A percentile compares a stretch with the other conserved stretches of the same genome.
Conservation (phyloP, 2,113 vertebrate species). For the Panthera tigris region DNA sequence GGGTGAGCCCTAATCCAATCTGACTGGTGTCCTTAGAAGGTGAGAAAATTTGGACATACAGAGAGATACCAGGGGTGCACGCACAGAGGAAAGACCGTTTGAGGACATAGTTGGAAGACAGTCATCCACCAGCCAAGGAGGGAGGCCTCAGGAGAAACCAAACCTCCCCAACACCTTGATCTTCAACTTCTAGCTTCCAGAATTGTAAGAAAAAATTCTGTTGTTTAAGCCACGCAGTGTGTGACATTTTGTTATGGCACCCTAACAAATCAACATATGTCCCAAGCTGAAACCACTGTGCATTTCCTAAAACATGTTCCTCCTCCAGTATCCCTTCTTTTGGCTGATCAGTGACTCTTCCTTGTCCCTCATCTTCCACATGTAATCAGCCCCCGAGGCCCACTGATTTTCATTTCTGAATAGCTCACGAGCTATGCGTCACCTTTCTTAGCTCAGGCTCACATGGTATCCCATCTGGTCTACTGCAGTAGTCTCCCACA, state of each 20-base stretch:
- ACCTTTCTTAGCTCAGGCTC: not conserved
- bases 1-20: not conserved
- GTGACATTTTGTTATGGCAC: not conserved
- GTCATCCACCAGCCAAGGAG: not conserved
- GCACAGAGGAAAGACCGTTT: not conserved
- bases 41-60: not conserved
- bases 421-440: not conserved
- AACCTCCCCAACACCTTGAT: not conserved
- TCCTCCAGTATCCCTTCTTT: not conserved
- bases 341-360: not conserved
- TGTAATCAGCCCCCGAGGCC: not conserved
- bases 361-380: not conserved
- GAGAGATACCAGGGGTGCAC: rapidly evolving
- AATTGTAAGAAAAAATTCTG: not conserved
- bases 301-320: not conserved
- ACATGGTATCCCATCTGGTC: not conserved
- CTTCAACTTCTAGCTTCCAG: not conserved
- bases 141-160: not conserved
- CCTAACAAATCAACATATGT: not conserved
- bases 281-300: not conserved
- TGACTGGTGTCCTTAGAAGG: not conserved
- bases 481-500: not conserved
- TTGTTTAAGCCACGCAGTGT: not conserved
- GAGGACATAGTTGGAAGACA: not conserved
- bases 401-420: not conserved